Evolutionary conservation across 2,113 vertebrate species (phyloP).

Genomic region (Thymallus thymallus): DNA sequence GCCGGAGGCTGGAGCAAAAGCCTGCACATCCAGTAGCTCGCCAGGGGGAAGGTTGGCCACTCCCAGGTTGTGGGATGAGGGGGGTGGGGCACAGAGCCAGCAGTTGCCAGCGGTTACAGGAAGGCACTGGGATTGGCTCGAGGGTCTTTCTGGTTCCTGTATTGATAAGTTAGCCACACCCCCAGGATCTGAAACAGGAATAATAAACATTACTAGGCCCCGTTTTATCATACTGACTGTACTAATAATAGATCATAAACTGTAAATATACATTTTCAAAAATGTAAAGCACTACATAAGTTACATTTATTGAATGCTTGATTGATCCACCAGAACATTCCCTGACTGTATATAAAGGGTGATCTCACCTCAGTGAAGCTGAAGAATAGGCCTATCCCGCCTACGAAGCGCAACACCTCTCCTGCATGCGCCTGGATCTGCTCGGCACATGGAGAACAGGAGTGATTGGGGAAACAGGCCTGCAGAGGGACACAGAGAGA

Average conservation of each 20-base stretch:
- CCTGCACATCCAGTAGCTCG: background rate
- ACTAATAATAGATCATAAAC: no score
- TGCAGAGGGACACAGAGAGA: constrained; percentile 41
- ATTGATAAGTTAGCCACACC: constrained; percentile 92
- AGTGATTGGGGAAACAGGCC: constrained; percentile 71
- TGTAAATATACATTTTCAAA: no score
- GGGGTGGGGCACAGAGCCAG: background rate
- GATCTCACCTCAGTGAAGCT: constrained; percentile 93
- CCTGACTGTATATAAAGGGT: background rate
- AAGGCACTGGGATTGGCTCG: constrained; percentile 92
- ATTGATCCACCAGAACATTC: background rate
- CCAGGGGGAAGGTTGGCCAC: background rate
- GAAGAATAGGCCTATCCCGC: constrained; percentile 95
- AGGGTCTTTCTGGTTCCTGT: constrained; percentile 94
- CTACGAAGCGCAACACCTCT: constrained; percentile 86
- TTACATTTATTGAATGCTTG: no score
- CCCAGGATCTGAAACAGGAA: constrained; percentile 85
- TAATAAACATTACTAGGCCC: constrained; percentile 8
- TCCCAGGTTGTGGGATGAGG: no score
- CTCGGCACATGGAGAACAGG: constrained; percentile 73
- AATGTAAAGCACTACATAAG: no score
- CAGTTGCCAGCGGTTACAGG: constrained; percentile 70
- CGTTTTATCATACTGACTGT: background rate
- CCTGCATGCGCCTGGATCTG: constrained; percentile 84
- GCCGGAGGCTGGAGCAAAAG: constrained; percentile 10